phyloP scores from a whole-genome alignment of 1,140 invertebrate species.

The Macrobrachium nipponense region DNA sequence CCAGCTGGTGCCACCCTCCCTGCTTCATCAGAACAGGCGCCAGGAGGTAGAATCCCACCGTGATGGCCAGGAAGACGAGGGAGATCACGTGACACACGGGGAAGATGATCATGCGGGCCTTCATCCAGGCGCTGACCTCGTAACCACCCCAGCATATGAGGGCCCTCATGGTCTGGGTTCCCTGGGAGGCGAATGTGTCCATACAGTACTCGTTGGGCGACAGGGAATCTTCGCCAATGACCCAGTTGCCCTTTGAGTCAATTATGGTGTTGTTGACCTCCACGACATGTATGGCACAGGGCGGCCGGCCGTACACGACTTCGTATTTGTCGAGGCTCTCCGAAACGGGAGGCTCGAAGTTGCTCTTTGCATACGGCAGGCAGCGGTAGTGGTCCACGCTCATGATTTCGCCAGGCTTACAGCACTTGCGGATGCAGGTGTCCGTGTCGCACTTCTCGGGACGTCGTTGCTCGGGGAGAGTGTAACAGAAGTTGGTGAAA shows the following conservation, averaged over 20 bases:
- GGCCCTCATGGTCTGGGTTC: background rate
- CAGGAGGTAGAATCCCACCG: slow-evolving; percentile 30
- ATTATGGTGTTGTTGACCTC: background rate
- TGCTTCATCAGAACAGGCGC: slow-evolving; percentile 17
- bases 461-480: slow-evolving; percentile 1
- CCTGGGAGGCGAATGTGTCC: slow-evolving; percentile 24
- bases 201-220: slow-evolving; percentile 33
- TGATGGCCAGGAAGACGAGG: slow-evolving; percentile 24
- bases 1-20: slow-evolving; percentile 35
- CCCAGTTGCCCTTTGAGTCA: background rate
- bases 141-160: background rate
- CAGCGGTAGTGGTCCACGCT: background rate
- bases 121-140: background rate
- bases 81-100: slow-evolving; percentile 13
- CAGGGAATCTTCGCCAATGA: background rate
- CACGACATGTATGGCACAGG: background rate
- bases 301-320: background rate
- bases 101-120: background rate
- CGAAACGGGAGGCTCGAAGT: background rate
- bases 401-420: slow-evolving; percentile 28
- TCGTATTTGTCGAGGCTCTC: background rate
- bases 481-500: slow-evolving; percentile 26
- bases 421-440: slow-evolving; percentile 41
- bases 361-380: background rate
- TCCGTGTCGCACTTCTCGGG: slow-evolving; percentile 5